Percentiles rank a stretch among this genome's conserved stretches.
These are phyloP conservation scores for Listronotus bonariensis DNA, from an alignment of 1,140 invertebrate genomes.

Conservation along the genomic window DNA sequence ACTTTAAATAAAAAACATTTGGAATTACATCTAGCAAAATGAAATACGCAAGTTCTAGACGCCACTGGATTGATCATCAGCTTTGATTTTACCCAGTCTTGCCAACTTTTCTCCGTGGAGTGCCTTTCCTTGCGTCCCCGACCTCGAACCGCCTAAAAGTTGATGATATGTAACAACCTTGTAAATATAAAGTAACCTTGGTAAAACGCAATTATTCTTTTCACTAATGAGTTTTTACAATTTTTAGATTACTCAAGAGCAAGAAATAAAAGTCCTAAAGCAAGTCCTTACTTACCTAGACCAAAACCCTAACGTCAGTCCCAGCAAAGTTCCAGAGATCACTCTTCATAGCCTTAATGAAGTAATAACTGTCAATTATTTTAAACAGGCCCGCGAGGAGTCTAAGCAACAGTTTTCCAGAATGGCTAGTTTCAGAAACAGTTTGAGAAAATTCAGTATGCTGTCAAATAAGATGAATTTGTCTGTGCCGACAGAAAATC, in stretches of 20 bases:
- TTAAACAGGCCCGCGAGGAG: slow-evolving; percentile 31
- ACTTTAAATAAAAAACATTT: no score
- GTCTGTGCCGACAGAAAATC: neutral
- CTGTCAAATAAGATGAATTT: slow-evolving; percentile 34
- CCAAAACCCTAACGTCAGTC: slow-evolving; percentile 39
- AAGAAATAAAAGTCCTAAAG: slow-evolving; percentile 44
- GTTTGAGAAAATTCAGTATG: slow-evolving; percentile 43
- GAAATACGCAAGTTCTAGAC: no score
- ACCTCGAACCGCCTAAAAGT: no score
- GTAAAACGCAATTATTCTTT: no score
- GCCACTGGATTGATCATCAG: no score
- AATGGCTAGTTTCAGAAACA: slow-evolving; percentile 45
- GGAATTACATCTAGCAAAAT: no score
- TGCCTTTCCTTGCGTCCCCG: no score
- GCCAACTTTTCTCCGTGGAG: no score
- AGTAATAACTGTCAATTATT: slow-evolving; percentile 33
- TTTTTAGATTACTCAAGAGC: slow-evolving; percentile 43
- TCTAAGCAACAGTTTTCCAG: slow-evolving; percentile 33
- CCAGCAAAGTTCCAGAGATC: slow-evolving; percentile 45
- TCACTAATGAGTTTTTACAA: neutral
- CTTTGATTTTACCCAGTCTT: no score
- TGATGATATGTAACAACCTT: no score
- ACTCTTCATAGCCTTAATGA: slow-evolving; percentile 38
- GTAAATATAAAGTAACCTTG: no score
- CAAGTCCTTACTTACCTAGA: slow-evolving; percentile 44